Base-by-base conservation (phyloP, 2,797 vertebrate genomes). In the Amazonetta brasiliensis region DNA sequence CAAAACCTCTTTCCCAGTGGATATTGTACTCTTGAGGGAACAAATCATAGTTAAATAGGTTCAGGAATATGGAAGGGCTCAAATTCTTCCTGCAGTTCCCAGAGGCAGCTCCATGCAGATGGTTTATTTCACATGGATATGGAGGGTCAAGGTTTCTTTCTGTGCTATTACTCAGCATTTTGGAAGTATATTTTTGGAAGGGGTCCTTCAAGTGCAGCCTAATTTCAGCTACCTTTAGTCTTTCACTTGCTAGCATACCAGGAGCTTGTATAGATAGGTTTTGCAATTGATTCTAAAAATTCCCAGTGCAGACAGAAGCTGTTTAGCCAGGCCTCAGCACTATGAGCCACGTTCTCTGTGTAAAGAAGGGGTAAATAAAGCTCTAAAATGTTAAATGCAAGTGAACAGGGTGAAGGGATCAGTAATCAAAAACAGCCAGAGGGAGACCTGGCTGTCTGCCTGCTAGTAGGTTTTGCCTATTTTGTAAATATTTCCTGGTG, bases 371-470 rank as follows among this genome's bases (percentile, higher is more conserved):
- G 72, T 18, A 50, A 86, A 79, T 30, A 35, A 74, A 90, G 52
- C 76, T 44, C 62, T 91, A 77, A 90, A 91, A 90, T 87, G 76
- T 62, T 89, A 93, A 93, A 92, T 55, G 58, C 54, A 85, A 85
- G 76, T 0, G 0, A 93, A 50, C 58, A 79, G 55, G 87, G 30
- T 80, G 77, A 77, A 91, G 93, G 59, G 71, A 75, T 68, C 94
- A 94, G 90, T 93, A 95, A 85, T 77, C 56, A 68, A 73, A 56
- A 52, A 80, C 75, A 91, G 69, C 66, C 77, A 95, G 92, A 84
- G 56, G 93, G 43, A 85, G 37, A 63, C 48, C 58, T 92, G 92
- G 80, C 74, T 68, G 28, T 16, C 64, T 92, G 69, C 91, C 84
- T 54, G 46, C 67, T 26, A 46, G 87, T 69, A 82, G 86, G 30